Evolutionary conservation across 2,113 vertebrate genomes (phyloP).

Genomic region (Passer domesticus): DNA sequence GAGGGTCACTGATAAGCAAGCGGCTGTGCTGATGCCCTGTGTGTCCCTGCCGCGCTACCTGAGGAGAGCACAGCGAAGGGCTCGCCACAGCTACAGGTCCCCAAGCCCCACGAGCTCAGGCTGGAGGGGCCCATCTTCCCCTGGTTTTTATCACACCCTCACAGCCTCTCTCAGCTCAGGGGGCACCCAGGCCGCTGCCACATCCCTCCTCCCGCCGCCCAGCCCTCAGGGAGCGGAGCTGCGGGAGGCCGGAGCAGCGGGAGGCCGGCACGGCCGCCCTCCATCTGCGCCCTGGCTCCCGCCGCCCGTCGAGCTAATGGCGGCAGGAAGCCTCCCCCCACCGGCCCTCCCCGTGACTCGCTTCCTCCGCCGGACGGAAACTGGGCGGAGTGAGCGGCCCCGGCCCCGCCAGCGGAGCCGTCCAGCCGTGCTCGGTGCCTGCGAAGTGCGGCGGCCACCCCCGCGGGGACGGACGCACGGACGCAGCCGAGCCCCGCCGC

Average conservation of each 20-base stretch:
- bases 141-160: not conserved
- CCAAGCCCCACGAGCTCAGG: not conserved
- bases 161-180: not conserved
- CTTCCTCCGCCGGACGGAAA: conserved; percentile 26
- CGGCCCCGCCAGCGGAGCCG: not conserved
- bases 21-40: too few species aligned
- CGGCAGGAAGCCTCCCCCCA: not conserved
- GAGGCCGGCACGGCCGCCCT: too few species aligned
- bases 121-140: accelerated
- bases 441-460: not conserved
- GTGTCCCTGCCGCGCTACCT: accelerated
- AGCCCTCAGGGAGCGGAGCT: too few species aligned
- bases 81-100: accelerated
- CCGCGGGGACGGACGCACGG: not conserved
- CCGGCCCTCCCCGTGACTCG: not conserved
- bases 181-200: accelerated
- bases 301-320: not conserved
- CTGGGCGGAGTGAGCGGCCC: not conserved
- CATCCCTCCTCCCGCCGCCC: too few species aligned
- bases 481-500: not conserved
- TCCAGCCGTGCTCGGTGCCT: not conserved
- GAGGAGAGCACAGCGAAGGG: not conserved
- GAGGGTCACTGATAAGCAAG: not conserved
- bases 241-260: not conserved
- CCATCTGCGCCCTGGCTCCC: accelerated